Percentiles rank a stretch among this genome's conserved stretches.
phyloP scores from a whole-genome alignment of 2,888 invertebrate genomes.

The Germaria angustata region DNA sequence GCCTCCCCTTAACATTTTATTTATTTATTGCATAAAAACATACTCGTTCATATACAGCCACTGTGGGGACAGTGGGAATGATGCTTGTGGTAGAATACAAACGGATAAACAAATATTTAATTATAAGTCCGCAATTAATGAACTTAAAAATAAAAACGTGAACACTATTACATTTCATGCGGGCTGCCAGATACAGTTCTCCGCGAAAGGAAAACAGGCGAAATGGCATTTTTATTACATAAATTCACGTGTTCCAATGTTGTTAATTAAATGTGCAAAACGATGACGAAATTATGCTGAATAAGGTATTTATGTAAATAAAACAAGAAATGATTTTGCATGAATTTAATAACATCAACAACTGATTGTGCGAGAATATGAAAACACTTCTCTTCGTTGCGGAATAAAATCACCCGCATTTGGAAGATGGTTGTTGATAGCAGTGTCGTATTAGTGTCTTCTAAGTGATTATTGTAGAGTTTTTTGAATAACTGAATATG shows the following conservation, averaged over 20 bases:
- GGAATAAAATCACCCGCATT: no score
- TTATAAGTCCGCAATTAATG: constrained; percentile 28
- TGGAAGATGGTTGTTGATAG: no score
- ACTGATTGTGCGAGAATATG: background rate
- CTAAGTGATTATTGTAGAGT: no score
- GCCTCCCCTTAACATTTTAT: background rate
- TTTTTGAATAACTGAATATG: no score
- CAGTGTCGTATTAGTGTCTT: no score
- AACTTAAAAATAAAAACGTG: constrained; percentile 31
- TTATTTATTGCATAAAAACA: background rate
- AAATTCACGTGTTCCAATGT: constrained; percentile 13
- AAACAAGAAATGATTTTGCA: background rate
- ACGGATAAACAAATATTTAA: constrained; percentile 20
- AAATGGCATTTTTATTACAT: background rate
- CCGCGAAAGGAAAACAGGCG: background rate
- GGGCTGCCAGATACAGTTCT: constrained; percentile 9
- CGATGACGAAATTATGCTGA: background rate
- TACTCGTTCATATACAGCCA: background rate
- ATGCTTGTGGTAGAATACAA: background rate
- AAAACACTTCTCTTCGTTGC: no score
- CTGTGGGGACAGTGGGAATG: background rate
- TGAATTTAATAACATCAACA: background rate
- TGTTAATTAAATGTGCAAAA: background rate
- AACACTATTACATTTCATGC: constrained; percentile 3
- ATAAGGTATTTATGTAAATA: background rate